These are phyloP conservation scores for Ophraella communa DNA, from an alignment of 2,888 invertebrate genomes.

Conservation along the genomic window DNA sequence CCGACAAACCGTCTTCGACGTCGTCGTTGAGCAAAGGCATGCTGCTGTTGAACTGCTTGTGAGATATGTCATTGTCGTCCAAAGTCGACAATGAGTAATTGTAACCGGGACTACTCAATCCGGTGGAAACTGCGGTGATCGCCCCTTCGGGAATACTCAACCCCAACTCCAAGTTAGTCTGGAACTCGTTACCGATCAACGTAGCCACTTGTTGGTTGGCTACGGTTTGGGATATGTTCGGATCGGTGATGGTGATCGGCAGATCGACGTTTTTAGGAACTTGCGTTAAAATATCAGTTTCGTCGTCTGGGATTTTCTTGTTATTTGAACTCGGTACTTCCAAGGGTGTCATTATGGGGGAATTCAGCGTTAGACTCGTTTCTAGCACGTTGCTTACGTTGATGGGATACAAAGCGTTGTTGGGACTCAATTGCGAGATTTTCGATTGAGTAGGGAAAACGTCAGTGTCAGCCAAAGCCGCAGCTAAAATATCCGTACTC, in stretches of 20 bases:
- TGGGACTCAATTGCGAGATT: constrained; percentile 64
- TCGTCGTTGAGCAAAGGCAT: constrained; percentile 69
- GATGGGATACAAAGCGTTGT: constrained; percentile 67
- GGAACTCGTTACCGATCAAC: constrained; percentile 51
- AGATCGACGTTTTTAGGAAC: constrained; percentile 74
- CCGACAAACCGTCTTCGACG: constrained; percentile 49
- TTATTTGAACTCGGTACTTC: constrained; percentile 69
- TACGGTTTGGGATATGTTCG: constrained; percentile 69
- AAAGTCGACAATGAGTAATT: constrained; percentile 55
- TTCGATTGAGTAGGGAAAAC: constrained; percentile 67
- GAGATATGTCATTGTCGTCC: constrained; percentile 54
- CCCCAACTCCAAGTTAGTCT: constrained; percentile 67
- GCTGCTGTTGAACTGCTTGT: constrained; percentile 58
- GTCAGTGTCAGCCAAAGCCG: constrained; percentile 77
- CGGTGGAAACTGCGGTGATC: constrained; percentile 60
- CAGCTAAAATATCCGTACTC: constrained; percentile 76
- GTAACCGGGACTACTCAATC: constrained; percentile 55
- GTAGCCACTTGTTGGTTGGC: constrained; percentile 54
- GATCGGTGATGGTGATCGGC: constrained; percentile 79
- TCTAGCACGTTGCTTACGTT: constrained; percentile 71
- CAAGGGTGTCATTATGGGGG: constrained; percentile 82
- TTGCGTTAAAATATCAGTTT: constrained; percentile 50
- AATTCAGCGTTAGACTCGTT: constrained; percentile 77
- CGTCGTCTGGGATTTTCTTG: constrained; percentile 56
- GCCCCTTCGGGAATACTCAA: constrained; percentile 75